Evolutionary conservation across 2,888 invertebrate species (phyloP).

Genomic region (Morinoia aosen): DNA sequence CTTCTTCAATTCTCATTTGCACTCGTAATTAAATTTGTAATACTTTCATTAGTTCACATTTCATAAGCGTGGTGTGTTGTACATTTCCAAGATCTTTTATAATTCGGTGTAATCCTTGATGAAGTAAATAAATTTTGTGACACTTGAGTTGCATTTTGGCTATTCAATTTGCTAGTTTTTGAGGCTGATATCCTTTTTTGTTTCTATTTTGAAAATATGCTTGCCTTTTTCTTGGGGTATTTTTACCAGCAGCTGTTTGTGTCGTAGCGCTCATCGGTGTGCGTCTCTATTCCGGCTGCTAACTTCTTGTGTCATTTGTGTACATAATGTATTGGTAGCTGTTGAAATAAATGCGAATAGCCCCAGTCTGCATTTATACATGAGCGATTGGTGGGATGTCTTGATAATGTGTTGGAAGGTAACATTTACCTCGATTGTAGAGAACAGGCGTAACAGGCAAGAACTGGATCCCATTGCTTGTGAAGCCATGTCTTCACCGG

Average conservation of each 20-base stretch:
- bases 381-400: neutral
- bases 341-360: conserved; percentile 71
- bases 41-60: neutral
- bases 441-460: neutral
- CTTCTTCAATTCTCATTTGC: neutral
- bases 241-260: neutral
- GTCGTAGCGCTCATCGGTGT: neutral
- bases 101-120: neutral
- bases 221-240: neutral
- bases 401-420: neutral
- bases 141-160: neutral
- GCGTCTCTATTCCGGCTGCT: neutral
- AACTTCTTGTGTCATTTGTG: neutral
- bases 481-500: no score
- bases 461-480: neutral
- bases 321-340: conserved; percentile 73
- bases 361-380: neutral
- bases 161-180: neutral
- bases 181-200: neutral
- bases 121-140: neutral
- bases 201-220: neutral
- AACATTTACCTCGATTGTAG: neutral
- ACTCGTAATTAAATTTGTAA: neutral
- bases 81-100: neutral
- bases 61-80: neutral